Evolutionary conservation across 1,140 invertebrate species (phyloP).

Genomic region (Elysia chlorotica): DNA sequence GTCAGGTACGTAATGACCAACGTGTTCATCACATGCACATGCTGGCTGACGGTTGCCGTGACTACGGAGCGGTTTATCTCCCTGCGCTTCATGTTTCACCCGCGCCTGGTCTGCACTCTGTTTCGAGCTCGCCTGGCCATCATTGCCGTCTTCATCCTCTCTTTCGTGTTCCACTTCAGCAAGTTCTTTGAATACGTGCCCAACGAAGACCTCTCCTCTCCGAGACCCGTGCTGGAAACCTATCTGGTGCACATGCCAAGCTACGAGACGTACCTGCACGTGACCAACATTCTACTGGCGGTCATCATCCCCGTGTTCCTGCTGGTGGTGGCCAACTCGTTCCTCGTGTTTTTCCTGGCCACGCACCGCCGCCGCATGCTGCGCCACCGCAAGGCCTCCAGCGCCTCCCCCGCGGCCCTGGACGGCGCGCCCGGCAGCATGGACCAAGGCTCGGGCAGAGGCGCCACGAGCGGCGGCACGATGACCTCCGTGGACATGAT

Average conservation of each 20-base stretch:
- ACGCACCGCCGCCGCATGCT: constrained; percentile 71
- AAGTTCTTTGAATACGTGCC: constrained; percentile 61
- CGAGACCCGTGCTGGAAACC: constrained; percentile 70
- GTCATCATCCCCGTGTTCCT: constrained; percentile 91
- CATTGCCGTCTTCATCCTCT: constrained; percentile 78
- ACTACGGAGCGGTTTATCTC: constrained; percentile 93
- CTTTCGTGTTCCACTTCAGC: constrained; percentile 85
- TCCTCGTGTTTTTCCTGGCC: constrained; percentile 82
- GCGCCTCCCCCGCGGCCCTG: not conserved
- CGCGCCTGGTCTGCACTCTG: constrained; percentile 86
- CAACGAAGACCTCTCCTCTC: constrained; percentile 55
- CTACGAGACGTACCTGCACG: constrained; percentile 66
- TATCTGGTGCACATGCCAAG: constrained; percentile 71
- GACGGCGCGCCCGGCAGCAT: not conserved
- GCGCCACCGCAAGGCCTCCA: constrained; percentile 26
- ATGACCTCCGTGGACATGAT: constrained; percentile 34
- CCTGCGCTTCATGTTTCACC: constrained; percentile 87
- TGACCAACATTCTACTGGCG: constrained; percentile 45
- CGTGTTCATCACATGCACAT: constrained; percentile 85
- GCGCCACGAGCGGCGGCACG: not conserved
- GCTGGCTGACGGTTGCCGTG: constrained; percentile 91
- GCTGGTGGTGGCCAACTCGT: constrained; percentile 85
- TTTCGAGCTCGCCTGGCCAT: constrained; percentile 83
- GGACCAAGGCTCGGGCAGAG: not conserved
- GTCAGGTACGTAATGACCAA: constrained; percentile 79